Evolutionary conservation across 2,113 vertebrate species (phyloP).

Genomic region (Cyprinodon tularosa): DNA sequence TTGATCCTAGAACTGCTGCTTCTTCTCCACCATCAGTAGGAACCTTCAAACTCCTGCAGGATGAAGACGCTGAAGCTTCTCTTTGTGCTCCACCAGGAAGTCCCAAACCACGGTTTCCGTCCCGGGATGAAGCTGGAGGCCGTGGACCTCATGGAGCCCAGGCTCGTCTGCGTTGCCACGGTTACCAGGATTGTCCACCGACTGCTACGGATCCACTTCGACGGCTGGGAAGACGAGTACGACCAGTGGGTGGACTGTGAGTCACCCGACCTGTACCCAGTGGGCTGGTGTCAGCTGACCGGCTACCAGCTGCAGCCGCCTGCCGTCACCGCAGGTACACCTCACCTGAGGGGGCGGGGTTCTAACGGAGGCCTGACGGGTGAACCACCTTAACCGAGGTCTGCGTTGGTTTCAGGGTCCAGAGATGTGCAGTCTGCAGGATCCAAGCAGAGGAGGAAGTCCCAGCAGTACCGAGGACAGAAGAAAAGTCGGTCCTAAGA

Average conservation of each 20-base stretch:
- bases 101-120: conserved; percentile 94
- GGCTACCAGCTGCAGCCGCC: conserved; percentile 95
- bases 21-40: too few relatives aligned
- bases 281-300: conserved; percentile 96
- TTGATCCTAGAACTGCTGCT: too few relatives aligned
- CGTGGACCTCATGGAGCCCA: conserved; percentile 96
- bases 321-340: conserved; percentile 82
- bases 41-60: too few relatives aligned
- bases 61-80: neutral
- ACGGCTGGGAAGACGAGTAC: conserved; percentile 97
- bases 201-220: conserved; percentile 93
- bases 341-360: neutral
- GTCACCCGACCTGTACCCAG: conserved; percentile 95
- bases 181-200: conserved; percentile 94
- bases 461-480: conserved; percentile 95
- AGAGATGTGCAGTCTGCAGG: conserved; percentile 89
- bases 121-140: conserved; percentile 96
- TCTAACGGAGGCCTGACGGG: rapidly evolving
- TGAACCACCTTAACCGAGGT: neutral
- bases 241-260: conserved; percentile 98
- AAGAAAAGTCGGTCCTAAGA: conserved; percentile 86
- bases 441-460: conserved; percentile 95
- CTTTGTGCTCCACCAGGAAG: conserved; percentile 78
- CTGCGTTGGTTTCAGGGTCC: conserved; percentile 74
- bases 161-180: conserved; percentile 95